A percentile compares a stretch with the other conserved stretches of the same genome.
These are phyloP conservation scores for Falcaria lacertinaria DNA, from an alignment of 2,888 invertebrate species.

Conservation along the genomic window DNA sequence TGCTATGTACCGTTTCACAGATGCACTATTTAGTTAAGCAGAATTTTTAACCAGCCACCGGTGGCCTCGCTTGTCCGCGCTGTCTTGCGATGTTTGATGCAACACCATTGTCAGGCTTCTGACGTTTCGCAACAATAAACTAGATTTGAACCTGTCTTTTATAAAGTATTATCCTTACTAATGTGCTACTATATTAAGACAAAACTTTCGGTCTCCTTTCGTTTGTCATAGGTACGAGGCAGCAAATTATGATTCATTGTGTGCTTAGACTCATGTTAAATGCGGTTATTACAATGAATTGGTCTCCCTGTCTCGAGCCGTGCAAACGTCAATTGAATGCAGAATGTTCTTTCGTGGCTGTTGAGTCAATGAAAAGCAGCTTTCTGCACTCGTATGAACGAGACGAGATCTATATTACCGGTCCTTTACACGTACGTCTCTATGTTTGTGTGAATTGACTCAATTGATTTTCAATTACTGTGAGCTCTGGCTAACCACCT, in stretches of 20 bases:
- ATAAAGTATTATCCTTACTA: constrained; percentile 16
- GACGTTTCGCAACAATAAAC: constrained; percentile 35
- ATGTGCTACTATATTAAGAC: constrained; percentile 10
- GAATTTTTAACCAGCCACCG: constrained; percentile 36
- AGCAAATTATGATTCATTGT: constrained; percentile 48
- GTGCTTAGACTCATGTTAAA: constrained; percentile 34
- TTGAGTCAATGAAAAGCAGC: constrained; percentile 60
- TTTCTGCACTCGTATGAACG: constrained; percentile 40
- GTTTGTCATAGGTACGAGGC: constrained; percentile 16
- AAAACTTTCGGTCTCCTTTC: constrained; percentile 4
- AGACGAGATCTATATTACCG: constrained; percentile 9
- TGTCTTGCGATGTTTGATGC: constrained; percentile 47
- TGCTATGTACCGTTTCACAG: constrained; percentile 1
- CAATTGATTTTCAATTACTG: not conserved
- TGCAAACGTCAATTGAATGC: constrained; percentile 58
- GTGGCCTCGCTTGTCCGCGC: constrained; percentile 41
- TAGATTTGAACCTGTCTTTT: constrained; percentile 26
- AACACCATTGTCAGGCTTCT: constrained; percentile 49
- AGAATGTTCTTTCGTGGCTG: constrained; percentile 55
- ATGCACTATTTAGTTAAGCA: constrained; percentile 25
- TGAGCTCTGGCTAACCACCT: not conserved
- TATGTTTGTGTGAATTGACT: constrained; percentile 1
- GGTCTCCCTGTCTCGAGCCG: constrained; percentile 40
- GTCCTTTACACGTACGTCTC: constrained; percentile 3
- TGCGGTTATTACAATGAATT: constrained; percentile 44